These are phyloP conservation scores for Alces alces DNA, from an alignment of 2,113 vertebrate species.

Conservation along the genomic window DNA sequence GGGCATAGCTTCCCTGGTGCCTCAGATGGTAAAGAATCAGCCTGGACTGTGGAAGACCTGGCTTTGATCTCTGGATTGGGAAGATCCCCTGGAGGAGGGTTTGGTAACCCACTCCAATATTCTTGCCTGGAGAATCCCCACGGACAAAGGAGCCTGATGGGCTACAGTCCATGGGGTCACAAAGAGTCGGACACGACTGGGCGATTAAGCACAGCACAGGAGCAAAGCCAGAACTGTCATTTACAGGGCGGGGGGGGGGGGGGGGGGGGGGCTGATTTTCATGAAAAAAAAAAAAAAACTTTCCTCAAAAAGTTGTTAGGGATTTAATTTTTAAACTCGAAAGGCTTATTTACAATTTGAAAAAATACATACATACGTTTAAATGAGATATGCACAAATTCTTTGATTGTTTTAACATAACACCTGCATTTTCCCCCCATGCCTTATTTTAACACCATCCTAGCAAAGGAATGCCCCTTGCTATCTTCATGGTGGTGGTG, in stretches of 20 bases:
- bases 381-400: neutral
- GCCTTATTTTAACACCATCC: neutral
- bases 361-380: neutral
- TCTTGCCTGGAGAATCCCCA: neutral
- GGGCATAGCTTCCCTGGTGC: neutral
- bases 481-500: neutral
- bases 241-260: too few species aligned
- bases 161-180: neutral
- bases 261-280: neutral
- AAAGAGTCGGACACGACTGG: too few species aligned
- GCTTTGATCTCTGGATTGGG: neutral
- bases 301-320: neutral
- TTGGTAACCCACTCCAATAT: neutral
- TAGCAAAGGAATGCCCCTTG: neutral
- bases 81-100: neutral
- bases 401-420: neutral
- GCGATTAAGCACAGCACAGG: neutral
- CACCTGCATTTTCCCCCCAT: neutral
- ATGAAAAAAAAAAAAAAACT: neutral
- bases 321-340: neutral
- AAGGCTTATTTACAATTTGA: neutral
- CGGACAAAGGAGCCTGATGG: neutral
- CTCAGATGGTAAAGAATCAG: neutral
- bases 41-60: neutral
- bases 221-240: conserved; percentile 29